These are phyloP conservation scores for Phalacrocorax brasilianus DNA, from an alignment of 2,113 vertebrate genomes.

Conservation along the genomic window DNA sequence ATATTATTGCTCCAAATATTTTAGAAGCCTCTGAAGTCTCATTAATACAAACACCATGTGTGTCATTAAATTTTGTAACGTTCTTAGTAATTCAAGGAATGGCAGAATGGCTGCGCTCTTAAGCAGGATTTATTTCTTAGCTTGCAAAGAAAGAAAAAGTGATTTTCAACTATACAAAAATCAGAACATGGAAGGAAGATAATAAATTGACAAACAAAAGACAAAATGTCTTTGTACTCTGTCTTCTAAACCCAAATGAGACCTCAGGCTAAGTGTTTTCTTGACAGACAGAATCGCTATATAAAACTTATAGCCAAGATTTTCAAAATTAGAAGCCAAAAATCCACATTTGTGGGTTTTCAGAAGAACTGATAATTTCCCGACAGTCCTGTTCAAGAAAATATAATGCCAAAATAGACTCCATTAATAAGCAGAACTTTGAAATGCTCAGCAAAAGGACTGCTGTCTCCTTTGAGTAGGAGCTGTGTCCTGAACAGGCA, in stretches of 20 bases:
- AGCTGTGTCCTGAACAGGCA: background rate
- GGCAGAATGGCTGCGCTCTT: background rate
- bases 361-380: constrained; percentile 17
- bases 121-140: constrained; percentile 17
- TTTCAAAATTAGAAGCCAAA: constrained; percentile 39
- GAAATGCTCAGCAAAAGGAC: background rate
- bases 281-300: background rate
- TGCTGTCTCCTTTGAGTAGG: background rate
- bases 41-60: background rate
- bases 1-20: constrained; percentile 14
- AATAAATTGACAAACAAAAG: constrained; percentile 14
- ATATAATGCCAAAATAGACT: background rate
- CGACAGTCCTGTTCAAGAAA: background rate
- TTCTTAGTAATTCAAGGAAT: constrained; percentile 6
- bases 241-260: background rate
- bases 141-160: constrained; percentile 22
- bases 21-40: constrained; percentile 32
- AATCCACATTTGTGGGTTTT: background rate
- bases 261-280: constrained; percentile 1
- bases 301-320: constrained; percentile 29
- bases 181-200: background rate
- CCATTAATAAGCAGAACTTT: background rate
- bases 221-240: constrained; percentile 9
- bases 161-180: constrained; percentile 1
- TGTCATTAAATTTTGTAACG: constrained; percentile 14